Conservation (phyloP, 2,888 invertebrate species). For the Xanthia togata region DNA sequence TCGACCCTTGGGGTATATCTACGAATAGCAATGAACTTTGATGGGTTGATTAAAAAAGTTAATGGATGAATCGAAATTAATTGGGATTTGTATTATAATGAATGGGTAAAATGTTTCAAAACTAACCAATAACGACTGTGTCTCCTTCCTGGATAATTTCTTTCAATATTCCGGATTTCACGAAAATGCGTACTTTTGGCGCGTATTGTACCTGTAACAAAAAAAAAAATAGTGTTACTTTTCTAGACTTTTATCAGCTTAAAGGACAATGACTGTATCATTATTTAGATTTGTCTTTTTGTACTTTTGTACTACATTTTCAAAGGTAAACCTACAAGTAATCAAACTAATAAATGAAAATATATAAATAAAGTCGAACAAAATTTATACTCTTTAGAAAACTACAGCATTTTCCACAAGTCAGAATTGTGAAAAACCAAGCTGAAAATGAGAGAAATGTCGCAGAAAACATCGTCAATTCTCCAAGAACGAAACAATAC, state of each 20-base stretch:
- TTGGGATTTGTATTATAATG: slow-evolving; percentile 13
- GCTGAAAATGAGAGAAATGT: slow-evolving; percentile 49
- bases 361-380: too few species aligned
- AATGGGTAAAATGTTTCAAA: slow-evolving; percentile 1
- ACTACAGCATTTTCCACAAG: slow-evolving; percentile 10
- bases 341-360: neutral
- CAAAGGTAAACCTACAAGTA: neutral
- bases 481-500: slow-evolving; percentile 59
- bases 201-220: slow-evolving; percentile 96
- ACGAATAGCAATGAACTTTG: slow-evolving; percentile 32
- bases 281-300: neutral
- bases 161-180: slow-evolving; percentile 78
- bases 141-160: slow-evolving; percentile 83
- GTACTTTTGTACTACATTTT: neutral
- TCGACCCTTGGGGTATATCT: slow-evolving; percentile 47
- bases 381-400: slow-evolving; percentile 16
- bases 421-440: slow-evolving; percentile 38
- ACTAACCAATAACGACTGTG: slow-evolving; percentile 80
- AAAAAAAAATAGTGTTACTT: slow-evolving; percentile 5
- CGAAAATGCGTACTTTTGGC: slow-evolving; percentile 94
- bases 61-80: slow-evolving; percentile 33
- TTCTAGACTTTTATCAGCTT: slow-evolving; percentile 8
- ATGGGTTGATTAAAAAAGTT: slow-evolving; percentile 45
- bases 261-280: neutral
- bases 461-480: slow-evolving; percentile 56